Conservation (phyloP, 2,113 vertebrate genomes). For the Suricata suricatta region DNA sequence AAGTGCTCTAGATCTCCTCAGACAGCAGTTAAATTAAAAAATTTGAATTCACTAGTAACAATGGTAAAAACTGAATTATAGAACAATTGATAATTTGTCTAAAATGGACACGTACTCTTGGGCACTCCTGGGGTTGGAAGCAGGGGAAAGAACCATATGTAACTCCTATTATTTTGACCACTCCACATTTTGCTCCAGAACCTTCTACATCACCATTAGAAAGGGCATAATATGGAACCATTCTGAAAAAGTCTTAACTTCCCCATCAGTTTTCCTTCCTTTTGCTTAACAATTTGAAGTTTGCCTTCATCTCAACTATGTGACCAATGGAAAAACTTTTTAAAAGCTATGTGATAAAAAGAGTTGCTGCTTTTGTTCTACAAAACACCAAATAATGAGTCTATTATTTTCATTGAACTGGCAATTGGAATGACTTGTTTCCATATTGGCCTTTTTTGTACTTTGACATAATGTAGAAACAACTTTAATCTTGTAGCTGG, state of each 20-base stretch:
- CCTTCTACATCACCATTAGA: not conserved
- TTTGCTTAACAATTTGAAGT: constrained; percentile 11
- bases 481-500: constrained; percentile 7
- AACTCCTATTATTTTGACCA: not conserved
- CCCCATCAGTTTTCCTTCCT: not conserved
- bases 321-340: not conserved
- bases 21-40: not conserved
- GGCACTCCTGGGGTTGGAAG: not conserved
- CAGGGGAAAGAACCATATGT: not conserved
- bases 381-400: not conserved
- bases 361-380: not conserved
- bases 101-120: not conserved
- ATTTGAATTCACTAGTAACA: not conserved
- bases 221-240: not conserved
- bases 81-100: not conserved
- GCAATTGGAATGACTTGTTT: not conserved
- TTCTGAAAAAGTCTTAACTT: not conserved
- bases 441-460: not conserved
- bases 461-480: not conserved
- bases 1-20: not conserved
- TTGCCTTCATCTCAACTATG: not conserved
- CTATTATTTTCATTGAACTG: constrained; percentile 26
- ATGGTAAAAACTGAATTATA: not conserved
- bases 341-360: not conserved
- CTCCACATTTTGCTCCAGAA: not conserved